Evolutionary conservation across 2,888 invertebrate genomes (phyloP), one percentile per base, ranked within the genome.

Genomic region (Scaptomyza cyrtandrae): DNA sequence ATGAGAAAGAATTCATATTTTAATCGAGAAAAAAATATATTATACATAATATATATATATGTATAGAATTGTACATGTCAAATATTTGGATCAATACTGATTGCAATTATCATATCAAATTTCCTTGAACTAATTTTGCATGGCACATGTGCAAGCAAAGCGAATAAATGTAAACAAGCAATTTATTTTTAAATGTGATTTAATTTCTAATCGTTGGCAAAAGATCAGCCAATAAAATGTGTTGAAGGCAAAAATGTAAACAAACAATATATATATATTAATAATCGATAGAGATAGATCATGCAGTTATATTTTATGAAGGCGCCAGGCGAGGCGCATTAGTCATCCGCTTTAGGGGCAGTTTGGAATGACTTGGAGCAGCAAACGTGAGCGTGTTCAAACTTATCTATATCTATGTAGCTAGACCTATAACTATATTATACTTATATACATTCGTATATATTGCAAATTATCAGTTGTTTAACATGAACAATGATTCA

Each of bases 401-500:
- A 35, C 55, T 57, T 66, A 72, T 72, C 62, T 44, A 35, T 24
- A 24, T 24, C 24, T 24, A 24, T 24, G 3, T 24, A 4, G 2
- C 19, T 19, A 19, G 1, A 19, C 19, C 19, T 24, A 24, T 24
- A 24, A 3, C 24, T 3, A 24, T 24, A 24, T 24, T 24, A 24
- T 24, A 60, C 16, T n/a, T 29, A 39, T 54, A 24, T 46, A 37
- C 39, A 24, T 10, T 53, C 35, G 43, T 45, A 60, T 31, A 31
- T 31, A 6, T 55, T 33, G 56, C 13, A 53, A 55, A 78, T 62
- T 58, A 78, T 67, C 62, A 64, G 54, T 31, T 43, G 61, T 60
- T 54, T 58, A 72, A 64, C 66, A 76, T 68, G 69, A 67, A 62
- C 46, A 53, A 60, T 87, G 88, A 87, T 69, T 78, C 85, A 87